Conservation (phyloP, 1,140 invertebrate genomes). For the Aphelenchoides fujianensis region DNA sequence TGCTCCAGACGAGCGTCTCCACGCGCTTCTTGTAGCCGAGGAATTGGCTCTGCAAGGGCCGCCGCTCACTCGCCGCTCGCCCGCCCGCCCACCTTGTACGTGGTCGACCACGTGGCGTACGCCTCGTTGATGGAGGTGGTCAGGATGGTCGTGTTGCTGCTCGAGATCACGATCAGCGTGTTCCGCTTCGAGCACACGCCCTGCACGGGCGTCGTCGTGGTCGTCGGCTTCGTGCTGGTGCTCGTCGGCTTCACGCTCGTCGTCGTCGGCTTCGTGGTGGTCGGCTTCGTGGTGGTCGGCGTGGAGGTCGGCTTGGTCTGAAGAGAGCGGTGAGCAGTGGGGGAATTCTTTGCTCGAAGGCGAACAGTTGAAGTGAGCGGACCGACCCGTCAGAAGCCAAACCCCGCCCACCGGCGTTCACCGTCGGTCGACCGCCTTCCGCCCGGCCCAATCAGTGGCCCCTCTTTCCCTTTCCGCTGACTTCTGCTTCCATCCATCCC, state of each 20-base stretch:
- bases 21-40: conserved; percentile 10
- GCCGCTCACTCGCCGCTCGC: too few species aligned
- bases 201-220: not conserved
- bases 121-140: conserved; percentile 15
- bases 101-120: not conserved
- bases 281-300: too few species aligned
- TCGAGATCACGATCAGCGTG: not conserved
- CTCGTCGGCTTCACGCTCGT: not conserved
- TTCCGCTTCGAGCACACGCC: not conserved
- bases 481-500: too few species aligned
- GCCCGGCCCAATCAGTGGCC: too few species aligned
- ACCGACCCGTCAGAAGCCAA: too few species aligned
- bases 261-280: not conserved
- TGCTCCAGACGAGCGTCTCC: not conserved
- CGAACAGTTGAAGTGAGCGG: too few species aligned
- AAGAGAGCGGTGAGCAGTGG: too few species aligned
- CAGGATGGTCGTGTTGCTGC: conserved; percentile 2
- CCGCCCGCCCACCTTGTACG: not conserved
- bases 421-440: too few species aligned
- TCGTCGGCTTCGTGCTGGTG: not conserved
- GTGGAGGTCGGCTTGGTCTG: too few species aligned
- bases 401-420: too few species aligned
- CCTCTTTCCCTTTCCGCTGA: too few species aligned
- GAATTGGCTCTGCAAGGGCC: not conserved
- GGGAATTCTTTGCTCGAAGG: too few species aligned